Evolutionary conservation across 2,888 invertebrate genomes (phyloP), one percentile per base, ranked within the genome.

Genomic region (Drosophila kuntzei): DNA sequence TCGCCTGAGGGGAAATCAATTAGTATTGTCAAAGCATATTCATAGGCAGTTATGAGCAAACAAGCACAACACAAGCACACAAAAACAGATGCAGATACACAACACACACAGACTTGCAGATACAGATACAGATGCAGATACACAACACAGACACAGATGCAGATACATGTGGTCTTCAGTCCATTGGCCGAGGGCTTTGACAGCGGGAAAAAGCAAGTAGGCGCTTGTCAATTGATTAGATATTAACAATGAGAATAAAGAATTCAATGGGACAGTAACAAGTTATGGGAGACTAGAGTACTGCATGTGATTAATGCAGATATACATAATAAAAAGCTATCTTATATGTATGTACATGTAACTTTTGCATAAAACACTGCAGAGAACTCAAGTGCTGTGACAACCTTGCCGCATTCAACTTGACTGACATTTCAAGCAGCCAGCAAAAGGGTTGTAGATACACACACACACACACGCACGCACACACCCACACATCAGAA

Each of bases 11-110:
- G 58, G 41, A 76, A 85, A 76, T 85, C 86, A 83, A 83, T 83
- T 87, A 81, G 82, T 87, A 76, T 81, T 81, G 73, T 81, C 76
- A 66, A 68, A 70, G 75, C 72, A 67, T 65, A 63, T 22, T 55
- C 29, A 29, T 54, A 14, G 51, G 63, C 58, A 74, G 47, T 63
- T 34, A 41, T 34, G 29, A 39, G 53, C 43, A 68, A 61, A 59
- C 39, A 46, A 18, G 37, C 41, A 27, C 53, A 27, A 54, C 47
- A 60, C 16, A 59, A 55, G 54, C 32, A 60, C 20, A 57, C 3
- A 58, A 43, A 55, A n/a, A 36, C 37, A 22, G 11, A 57, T 18
- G 34, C 9, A 46, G 39, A 37, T 44, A 39, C 11, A 22, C 12
- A 18, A 32, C 12, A 34, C 36, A 36, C 14, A 36, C n/a, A 36